Conservation (phyloP, 1,140 invertebrate species). For the Stegodyphus mimosarum region DNA sequence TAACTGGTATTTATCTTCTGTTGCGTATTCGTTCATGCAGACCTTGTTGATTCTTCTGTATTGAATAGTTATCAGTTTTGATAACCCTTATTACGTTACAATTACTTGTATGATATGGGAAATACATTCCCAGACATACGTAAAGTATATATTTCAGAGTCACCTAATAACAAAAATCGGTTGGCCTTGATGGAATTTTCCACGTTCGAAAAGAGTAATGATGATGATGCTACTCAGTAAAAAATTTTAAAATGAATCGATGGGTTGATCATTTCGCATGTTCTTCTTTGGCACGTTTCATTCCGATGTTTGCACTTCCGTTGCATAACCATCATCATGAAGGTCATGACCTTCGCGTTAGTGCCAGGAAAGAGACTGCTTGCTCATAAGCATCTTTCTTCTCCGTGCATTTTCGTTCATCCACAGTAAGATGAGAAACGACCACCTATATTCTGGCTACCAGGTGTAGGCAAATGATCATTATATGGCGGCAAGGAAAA, state of each 20-base stretch:
- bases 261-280: neutral
- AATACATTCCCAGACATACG: too few relatives aligned
- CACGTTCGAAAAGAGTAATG: neutral
- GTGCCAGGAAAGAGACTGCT: too few relatives aligned
- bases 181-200: too few relatives aligned
- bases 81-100: too few relatives aligned
- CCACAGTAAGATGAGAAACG: neutral
- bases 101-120: too few relatives aligned
- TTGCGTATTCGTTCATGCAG: too few relatives aligned
- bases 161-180: too few relatives aligned
- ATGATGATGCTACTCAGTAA: slow-evolving; percentile 15
- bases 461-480: neutral
- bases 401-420: neutral
- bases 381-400: neutral
- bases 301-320: neutral
- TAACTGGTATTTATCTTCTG: too few relatives aligned
- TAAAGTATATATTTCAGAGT: too few relatives aligned
- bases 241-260: slow-evolving; percentile 1
- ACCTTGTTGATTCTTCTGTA: too few relatives aligned
- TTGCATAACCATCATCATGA: slow-evolving; percentile 32
- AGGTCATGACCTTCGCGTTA: slow-evolving; percentile 10
- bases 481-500: neutral
- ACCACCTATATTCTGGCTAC: neutral
- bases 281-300: neutral
- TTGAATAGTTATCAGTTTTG: too few relatives aligned